Evolutionary conservation across 1,140 invertebrate genomes (phyloP), one percentile per base, ranked within the genome.

Genomic region (Zaprionus ornatus): DNA sequence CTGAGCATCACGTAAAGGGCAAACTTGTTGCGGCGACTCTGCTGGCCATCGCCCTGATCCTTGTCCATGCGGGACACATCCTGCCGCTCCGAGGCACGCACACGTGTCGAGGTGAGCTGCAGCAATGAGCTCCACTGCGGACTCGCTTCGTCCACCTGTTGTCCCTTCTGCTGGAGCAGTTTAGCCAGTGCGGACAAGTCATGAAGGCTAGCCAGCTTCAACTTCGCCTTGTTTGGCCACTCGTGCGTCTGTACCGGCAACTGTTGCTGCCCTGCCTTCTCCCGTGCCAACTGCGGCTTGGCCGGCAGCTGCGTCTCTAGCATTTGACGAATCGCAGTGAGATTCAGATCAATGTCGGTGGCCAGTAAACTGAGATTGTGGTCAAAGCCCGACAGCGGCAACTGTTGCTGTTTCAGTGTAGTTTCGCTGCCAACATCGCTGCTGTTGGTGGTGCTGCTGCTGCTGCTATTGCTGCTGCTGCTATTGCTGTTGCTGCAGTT

Each of bases 1-100:
- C 42, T 62, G 2, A 83, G 77, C 77, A 80, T 55, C 0, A 86
- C 4, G 23, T 86, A 86, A 3, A 88, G 52, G 6, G 83, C 70
- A 9, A 74, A 88, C 19, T 83, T 54, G 9, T 83, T 86, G 5
- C 27, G 67, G 0, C 19, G 40, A 7, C 7, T 23, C 17, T 80
- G 35, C 35, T 37, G 35, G 35, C 13, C 3, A 37, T 37, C 35
- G 12, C 13, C 35, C 74, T 1, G 32, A 0, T 1, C 83, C 83
- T 0, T n/a, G 56, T 76, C 3, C 10, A 6, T 27, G 25, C 1
- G 25, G 25, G 9, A 10, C 29, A 10, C 9, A 32, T 32, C 55
- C 7, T 3, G 9, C 7, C 54, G 12, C 5, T 50, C 17, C 2
- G 15, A n/a, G n/a, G 52, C 40, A 65, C 60, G 17, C 71, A 75